Evolutionary conservation across 2,113 vertebrate species (phyloP).

Genomic region (Cygnus atratus): DNA sequence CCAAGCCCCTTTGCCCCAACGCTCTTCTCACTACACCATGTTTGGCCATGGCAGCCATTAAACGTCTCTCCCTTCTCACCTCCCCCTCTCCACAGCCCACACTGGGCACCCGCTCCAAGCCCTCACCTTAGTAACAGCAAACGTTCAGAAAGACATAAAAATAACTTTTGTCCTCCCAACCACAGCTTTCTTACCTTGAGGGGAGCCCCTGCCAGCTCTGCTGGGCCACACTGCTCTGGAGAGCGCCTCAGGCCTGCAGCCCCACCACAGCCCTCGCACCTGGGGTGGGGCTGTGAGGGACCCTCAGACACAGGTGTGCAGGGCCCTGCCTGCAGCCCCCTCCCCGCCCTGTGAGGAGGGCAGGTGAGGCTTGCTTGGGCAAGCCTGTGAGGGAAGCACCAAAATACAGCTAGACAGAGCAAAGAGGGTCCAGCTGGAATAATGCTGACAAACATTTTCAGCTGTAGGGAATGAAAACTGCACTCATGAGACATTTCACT

Average conservation of each 20-base stretch:
- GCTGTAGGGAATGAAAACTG: background rate
- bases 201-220: accelerated
- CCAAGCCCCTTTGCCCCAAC: background rate
- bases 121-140: accelerated
- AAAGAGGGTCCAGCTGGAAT: background rate
- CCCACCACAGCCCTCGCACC: accelerated
- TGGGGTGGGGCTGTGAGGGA: too few species aligned
- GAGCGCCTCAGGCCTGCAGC: accelerated
- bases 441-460: background rate
- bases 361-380: background rate
- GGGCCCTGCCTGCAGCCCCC: background rate
- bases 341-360: background rate
- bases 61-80: background rate
- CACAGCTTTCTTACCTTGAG: accelerated
- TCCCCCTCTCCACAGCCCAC: accelerated
- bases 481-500: background rate
- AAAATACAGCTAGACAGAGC: background rate
- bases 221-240: accelerated
- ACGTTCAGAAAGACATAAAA: background rate
- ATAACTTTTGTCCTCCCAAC: accelerated
- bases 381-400: background rate
- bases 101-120: background rate
- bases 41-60: accelerated
- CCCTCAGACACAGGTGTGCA: background rate
- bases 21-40: background rate